Evolutionary conservation across 2,113 vertebrate genomes (phyloP).

Genomic region (Platichthys flesus): DNA sequence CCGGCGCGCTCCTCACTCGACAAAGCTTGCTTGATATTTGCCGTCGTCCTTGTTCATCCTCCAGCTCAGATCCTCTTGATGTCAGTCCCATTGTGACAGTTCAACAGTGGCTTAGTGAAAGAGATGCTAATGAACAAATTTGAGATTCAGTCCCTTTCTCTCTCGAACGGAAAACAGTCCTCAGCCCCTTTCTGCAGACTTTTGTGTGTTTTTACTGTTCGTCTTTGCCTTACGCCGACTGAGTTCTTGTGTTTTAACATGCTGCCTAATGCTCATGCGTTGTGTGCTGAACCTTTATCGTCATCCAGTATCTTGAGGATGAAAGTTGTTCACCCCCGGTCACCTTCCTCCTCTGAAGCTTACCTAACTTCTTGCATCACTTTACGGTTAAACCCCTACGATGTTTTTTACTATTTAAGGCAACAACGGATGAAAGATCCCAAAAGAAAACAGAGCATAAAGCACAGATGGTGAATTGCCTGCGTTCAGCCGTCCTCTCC

Average conservation of each 20-base stretch:
- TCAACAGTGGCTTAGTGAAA: conserved; percentile 57
- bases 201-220: conserved; percentile 45
- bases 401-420: conserved; percentile 41
- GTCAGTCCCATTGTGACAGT: conserved; percentile 60
- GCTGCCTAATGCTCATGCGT: conserved; percentile 64
- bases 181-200: conserved; percentile 34
- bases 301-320: conserved; percentile 56
- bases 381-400: conserved; percentile 44
- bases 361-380: conserved; percentile 63
- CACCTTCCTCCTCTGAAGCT: conserved; percentile 52
- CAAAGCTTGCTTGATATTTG: conserved; percentile 67
- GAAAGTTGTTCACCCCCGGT: conserved; percentile 36
- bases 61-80: conserved; percentile 62
- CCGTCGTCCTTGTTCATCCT: conserved; percentile 62
- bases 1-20: conserved; percentile 35
- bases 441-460: conserved; percentile 3
- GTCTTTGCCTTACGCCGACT: conserved; percentile 69
- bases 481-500: conserved; percentile 30
- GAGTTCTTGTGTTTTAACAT: conserved; percentile 57
- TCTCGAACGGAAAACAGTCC: conserved; percentile 5
- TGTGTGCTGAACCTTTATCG: conserved; percentile 47
- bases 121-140: conserved; percentile 50
- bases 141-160: conserved; percentile 32
- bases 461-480: conserved; percentile 27
- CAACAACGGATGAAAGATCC: conserved; percentile 31